These are phyloP conservation scores for Listronotus oregonensis DNA, from an alignment of 1,140 invertebrate genomes.

Conservation along the genomic window DNA sequence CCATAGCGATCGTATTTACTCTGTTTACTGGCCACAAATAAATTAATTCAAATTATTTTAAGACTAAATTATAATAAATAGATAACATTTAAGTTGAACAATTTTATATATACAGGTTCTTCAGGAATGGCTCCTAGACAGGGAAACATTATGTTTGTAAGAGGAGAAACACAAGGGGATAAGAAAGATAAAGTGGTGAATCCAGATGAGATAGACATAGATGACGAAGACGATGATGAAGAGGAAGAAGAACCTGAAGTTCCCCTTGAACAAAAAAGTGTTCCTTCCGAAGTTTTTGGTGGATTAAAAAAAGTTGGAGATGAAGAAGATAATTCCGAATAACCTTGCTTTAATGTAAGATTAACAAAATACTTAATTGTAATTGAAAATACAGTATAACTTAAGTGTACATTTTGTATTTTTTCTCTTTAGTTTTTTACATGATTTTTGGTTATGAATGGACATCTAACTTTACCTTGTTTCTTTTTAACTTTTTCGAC, in stretches of 20 bases:
- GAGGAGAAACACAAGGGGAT: conserved; percentile 82
- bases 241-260: conserved; percentile 66
- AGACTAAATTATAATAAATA: no score
- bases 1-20: no score
- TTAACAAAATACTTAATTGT: not conserved
- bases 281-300: conserved; percentile 87
- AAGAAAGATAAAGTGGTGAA: conserved; percentile 78
- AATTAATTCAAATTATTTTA: no score
- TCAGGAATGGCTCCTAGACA: conserved; percentile 53
- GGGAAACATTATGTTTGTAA: conserved; percentile 80
- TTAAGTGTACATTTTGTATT: no score
- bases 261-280: conserved; percentile 77
- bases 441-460: no score
- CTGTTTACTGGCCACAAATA: no score
- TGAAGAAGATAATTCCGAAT: conserved; percentile 12
- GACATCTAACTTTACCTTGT: no score
- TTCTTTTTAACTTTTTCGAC: no score
- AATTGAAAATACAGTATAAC: no score
- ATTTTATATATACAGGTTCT: conserved; percentile 6
- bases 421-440: no score
- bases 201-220: conserved; percentile 94
- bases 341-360: not conserved
- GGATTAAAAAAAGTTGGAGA: conserved; percentile 61
- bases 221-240: conserved; percentile 78
- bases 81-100: no score